Conservation (phyloP, 1,140 invertebrate species). For the Kradibia gibbosae region DNA sequence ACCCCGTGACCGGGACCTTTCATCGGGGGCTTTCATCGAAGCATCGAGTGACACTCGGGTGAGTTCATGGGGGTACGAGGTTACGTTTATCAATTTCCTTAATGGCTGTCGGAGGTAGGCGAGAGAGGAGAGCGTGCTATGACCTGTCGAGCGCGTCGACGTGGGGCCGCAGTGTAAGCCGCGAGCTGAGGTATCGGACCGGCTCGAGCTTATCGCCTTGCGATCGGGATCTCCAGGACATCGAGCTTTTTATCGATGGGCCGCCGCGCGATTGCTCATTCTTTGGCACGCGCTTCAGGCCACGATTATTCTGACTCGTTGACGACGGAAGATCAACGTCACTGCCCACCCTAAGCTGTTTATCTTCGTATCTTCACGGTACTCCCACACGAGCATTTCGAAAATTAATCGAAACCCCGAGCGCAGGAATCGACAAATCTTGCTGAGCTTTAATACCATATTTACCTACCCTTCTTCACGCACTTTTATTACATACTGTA, state of each 20-base stretch:
- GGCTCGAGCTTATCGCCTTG: neutral
- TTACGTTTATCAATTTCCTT: slow-evolving; percentile 38
- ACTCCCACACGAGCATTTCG: neutral
- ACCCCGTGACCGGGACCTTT: neutral
- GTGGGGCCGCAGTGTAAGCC: neutral
- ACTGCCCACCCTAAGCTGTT: neutral
- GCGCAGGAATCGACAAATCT: no score
- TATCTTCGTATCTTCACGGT: neutral
- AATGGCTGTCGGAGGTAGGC: no score
- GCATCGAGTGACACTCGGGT: neutral
- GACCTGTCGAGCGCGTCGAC: no score
- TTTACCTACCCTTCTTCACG: no score
- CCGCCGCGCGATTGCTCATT: no score
- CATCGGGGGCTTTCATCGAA: no score
- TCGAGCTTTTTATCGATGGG: neutral
- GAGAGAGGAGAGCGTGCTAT: no score
- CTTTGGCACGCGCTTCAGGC: no score
- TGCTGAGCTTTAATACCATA: no score
- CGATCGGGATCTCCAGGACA: neutral
- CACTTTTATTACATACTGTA: no score
- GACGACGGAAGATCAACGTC: no score
- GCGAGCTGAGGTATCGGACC: neutral
- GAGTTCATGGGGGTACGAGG: neutral
- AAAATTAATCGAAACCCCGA: neutral
- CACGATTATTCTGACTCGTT: no score